These are phyloP conservation scores for Cerastoderma edule DNA, from an alignment of 2,888 invertebrate species.

Conservation along the genomic window DNA sequence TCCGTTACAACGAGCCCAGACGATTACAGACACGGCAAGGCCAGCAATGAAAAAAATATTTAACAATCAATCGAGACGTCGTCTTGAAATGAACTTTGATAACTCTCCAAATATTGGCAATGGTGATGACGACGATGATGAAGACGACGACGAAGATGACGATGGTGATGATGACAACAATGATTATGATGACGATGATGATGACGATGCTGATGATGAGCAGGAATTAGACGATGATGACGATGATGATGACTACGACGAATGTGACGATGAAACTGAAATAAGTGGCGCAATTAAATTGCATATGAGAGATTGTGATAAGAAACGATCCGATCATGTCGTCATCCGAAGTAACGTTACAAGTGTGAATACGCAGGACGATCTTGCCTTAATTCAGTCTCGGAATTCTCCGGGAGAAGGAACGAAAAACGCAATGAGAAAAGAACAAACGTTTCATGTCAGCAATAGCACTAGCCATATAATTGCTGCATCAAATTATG, in stretches of 20 bases:
- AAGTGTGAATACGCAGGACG: constrained; percentile 51
- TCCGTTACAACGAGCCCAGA: constrained; percentile 14
- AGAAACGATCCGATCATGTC: constrained; percentile 36
- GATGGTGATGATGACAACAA: constrained; percentile 36
- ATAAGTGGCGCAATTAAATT: constrained; percentile 19
- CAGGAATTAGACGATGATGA: constrained; percentile 38
- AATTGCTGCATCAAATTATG: not conserved
- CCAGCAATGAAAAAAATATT: constrained; percentile 20
- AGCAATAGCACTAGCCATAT: constrained; percentile 6
- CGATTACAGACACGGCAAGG: constrained; percentile 12
- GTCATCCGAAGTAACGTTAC: constrained; percentile 51
- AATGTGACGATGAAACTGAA: constrained; percentile 41
- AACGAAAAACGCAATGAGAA: constrained; percentile 23
- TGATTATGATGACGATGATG: constrained; percentile 35
- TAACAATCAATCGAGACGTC: constrained; percentile 7
- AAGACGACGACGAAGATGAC: constrained; percentile 38
- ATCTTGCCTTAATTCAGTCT: constrained; percentile 34
- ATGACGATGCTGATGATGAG: constrained; percentile 28
- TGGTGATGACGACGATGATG: constrained; percentile 37
- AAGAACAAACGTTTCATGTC: constrained; percentile 39
- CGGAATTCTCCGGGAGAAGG: not conserved
- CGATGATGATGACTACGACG: constrained; percentile 20
- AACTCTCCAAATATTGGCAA: constrained; percentile 37
- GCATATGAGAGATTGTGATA: constrained; percentile 26
- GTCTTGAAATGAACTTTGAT: constrained; percentile 28